Evolutionary conservation across 2,888 invertebrate genomes (phyloP), one percentile per base, ranked within the genome.

Genomic region (Phyllotreta cruciferae): DNA sequence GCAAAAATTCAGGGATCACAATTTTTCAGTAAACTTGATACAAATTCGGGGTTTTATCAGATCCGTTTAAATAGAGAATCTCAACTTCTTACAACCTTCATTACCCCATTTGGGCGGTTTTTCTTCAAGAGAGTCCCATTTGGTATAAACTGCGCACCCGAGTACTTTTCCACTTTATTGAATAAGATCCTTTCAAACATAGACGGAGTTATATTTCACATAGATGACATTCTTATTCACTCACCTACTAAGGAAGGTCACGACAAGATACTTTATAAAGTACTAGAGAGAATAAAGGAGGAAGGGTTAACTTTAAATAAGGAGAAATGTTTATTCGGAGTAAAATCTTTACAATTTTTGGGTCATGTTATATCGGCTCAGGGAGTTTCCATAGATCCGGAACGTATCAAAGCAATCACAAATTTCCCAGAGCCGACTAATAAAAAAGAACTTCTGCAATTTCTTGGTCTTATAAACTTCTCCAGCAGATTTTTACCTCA

Each of bases 291-390:
- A 56, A 24, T 74, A n/a, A 24, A 24, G 24, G 11, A 65, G 24
- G 39, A 68, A 42, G 70, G 66, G 11, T 72, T 73, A 2, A 60
- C 73, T 24, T 74, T 44, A 44, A 44, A 44, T 44, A 44, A 75
- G 56, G 52, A 69, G 1, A 77, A 79, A 66, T 77, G 76, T 65
- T 1, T 24, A 34, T 24, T 24, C 7, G 24, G 47, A 35, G 47
- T 24, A 14, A 24, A 14, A 4, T 7, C 5, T 6, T 4, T 47
- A 9, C 9, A 10, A 14, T 47, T 9, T 24, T 54, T 78, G 45
- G 76, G 77, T 9, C 70, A 76, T 54, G 35, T 62, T 5, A 63
- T 77, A 13, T 71, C 71, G 6, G 63, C 62, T 6, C 41, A 57
- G 37, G 72, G 69, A 10, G 63, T 73, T 10, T 41, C 39, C 13